phyloP scores from a whole-genome alignment of 2,888 invertebrate species.

The Ptychoptera contaminata region DNA sequence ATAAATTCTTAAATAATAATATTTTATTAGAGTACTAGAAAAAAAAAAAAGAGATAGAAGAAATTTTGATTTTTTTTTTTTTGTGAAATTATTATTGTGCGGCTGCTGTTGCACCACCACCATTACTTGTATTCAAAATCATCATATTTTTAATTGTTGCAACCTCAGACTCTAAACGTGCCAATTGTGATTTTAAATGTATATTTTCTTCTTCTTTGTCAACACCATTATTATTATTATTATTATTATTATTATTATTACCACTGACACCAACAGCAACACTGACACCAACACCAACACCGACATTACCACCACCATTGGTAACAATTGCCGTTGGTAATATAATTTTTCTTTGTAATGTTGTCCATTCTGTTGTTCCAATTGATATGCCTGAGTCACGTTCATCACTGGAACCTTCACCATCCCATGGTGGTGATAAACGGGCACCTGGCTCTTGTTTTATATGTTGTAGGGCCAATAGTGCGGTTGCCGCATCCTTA shows the following conservation, averaged over 20 bases:
- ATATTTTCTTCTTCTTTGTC: slow-evolving; percentile 46
- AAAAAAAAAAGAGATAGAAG: no score
- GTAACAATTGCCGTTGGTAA: slow-evolving; percentile 7
- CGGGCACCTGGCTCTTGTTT: slow-evolving; percentile 71
- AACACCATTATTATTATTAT: slow-evolving; percentile 7
- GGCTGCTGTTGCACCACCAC: slow-evolving; percentile 11
- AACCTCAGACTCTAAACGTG: slow-evolving; percentile 78
- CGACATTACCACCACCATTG: background rate
- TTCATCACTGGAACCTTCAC: slow-evolving; percentile 80
- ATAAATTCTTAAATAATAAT: no score
- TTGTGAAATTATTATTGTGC: slow-evolving; percentile 6
- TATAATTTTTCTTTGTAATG: slow-evolving; percentile 17
- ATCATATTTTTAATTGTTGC: slow-evolving; percentile 74
- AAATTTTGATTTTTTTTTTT: no score
- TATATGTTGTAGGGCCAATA: slow-evolving; percentile 69
- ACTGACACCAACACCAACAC: background rate
- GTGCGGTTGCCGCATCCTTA: slow-evolving; percentile 69
- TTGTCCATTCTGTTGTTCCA: slow-evolving; percentile 33
- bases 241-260: slow-evolving; percentile 4
- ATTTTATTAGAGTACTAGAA: no score
- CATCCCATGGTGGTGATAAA: slow-evolving; percentile 74
- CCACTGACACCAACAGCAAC: slow-evolving; percentile 5
- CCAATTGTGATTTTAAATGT: slow-evolving; percentile 71
- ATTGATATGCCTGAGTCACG: slow-evolving; percentile 79
- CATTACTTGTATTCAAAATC: slow-evolving; percentile 39